Evolutionary conservation across 2,888 invertebrate genomes (phyloP), one percentile per base, ranked within the genome.

Genomic region (Cyclophora albipunctata): DNA sequence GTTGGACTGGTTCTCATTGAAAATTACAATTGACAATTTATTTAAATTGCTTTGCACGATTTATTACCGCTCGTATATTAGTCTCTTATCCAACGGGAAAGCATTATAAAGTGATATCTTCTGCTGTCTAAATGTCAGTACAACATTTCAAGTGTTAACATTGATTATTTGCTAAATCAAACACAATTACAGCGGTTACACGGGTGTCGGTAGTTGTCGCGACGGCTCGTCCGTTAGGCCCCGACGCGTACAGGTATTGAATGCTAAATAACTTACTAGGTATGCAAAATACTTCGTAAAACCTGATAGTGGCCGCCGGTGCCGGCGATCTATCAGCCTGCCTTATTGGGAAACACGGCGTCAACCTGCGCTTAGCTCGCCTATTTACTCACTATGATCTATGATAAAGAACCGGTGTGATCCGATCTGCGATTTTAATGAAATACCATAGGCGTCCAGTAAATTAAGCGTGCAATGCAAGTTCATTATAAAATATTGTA

Each of bases 201-300:
- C 47, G 61, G 58, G 60, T 68, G 75, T 74, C 76, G 79, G 81
- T 73, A 79, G 83, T 76, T 64, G 80, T 73, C 79, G 75, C 81
- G 80, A 78, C 78, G 69, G 64, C 62, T 63, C 67, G 67, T 63
- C 78, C 77, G 80, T 81, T 81, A 80, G 69, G 60, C 69, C 66
- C 63, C 66, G 67, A 72, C 68, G 63, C 69, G 66, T 61, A 70
- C 78, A 74, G 71, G 75, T 64, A 69, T 68, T 75, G 83, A 78
- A 82, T 84, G 75, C 76, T 76, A 79, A 82, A 73, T 71, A 75
- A 68, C 66, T 59, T 45, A 56, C 62, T 49, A 62, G 64, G 60
- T 63, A 69, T 74, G 72, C 73, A 71, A 73, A 78, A 77, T 71
- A 65, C 66, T 75, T 67, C 55, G 61, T 68, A 69, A 56, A 70